Percentiles rank a stretch among this genome's conserved stretches.
phyloP scores from a whole-genome alignment of 2,797 vertebrate genomes.

The Gobio occitaniae region DNA sequence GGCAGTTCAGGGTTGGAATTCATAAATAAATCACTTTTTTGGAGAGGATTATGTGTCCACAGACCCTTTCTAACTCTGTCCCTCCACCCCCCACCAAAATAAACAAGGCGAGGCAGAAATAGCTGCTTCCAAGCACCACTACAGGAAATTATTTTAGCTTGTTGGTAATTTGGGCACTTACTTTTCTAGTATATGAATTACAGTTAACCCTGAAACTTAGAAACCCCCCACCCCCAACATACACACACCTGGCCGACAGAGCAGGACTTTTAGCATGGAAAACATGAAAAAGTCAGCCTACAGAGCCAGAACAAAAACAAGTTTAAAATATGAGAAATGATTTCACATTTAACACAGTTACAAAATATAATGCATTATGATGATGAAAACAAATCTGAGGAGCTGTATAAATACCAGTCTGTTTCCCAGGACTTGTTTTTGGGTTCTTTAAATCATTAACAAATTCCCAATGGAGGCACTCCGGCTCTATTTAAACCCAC shows the following conservation, averaged over 20 bases:
- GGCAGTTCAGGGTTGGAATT: constrained; percentile 79
- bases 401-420: constrained; percentile 57
- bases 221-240: constrained; percentile 54
- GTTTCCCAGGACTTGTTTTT: constrained; percentile 67
- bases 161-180: constrained; percentile 77
- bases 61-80: constrained; percentile 64
- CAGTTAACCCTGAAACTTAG: constrained; percentile 63
- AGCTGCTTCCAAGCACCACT: constrained; percentile 76
- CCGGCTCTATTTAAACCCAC: constrained; percentile 73
- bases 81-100: constrained; percentile 71
- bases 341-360: constrained; percentile 26
- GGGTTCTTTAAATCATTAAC: constrained; percentile 70
- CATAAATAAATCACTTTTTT: constrained; percentile 86
- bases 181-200: constrained; percentile 76
- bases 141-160: constrained; percentile 81
- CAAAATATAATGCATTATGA: constrained; percentile 20
- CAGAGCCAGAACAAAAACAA: constrained; percentile 27
- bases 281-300: constrained; percentile 39
- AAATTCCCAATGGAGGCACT: constrained; percentile 74
- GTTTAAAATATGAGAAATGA: constrained; percentile 33
- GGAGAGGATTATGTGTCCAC: constrained; percentile 82
- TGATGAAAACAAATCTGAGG: constrained; percentile 49
- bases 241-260: constrained; percentile 52
- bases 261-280: constrained; percentile 40
- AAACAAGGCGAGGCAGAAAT: constrained; percentile 80